phyloP scores from a whole-genome alignment of 2,888 invertebrate genomes.

The Hirtodrosophila cameraria region DNA sequence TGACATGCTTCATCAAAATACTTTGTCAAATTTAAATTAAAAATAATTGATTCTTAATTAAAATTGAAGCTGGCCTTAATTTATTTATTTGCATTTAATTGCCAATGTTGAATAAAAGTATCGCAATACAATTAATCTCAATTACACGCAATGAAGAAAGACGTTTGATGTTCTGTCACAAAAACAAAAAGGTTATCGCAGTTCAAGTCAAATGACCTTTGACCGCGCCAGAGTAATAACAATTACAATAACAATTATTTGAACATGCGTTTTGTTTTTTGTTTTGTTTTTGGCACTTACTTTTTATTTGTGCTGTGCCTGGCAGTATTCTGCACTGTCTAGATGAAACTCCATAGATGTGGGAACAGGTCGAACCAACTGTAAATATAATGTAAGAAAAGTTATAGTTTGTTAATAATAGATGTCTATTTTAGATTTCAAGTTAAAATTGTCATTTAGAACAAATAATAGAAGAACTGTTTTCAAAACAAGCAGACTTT shows the following conservation, averaged over 20 bases:
- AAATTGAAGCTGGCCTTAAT: conserved; percentile 13
- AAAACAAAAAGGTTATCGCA: conserved; percentile 49
- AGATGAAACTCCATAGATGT: conserved; percentile 99
- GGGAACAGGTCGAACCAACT: conserved; percentile 95
- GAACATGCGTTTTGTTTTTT: conserved; percentile 5
- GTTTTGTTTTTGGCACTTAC: conserved; percentile 69
- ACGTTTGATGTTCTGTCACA: conserved; percentile 16
- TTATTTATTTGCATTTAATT: conserved; percentile 25
- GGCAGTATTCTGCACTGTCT: conserved; percentile 99
- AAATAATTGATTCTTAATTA: conserved; percentile 29
- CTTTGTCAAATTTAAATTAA: conserved; percentile 18
- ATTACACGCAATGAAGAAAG: conserved; percentile 56
- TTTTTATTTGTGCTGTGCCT: conserved; percentile 98
- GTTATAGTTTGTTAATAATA: conserved; percentile 3
- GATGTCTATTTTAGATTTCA: too few relatives aligned
- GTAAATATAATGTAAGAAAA: conserved; percentile 84
- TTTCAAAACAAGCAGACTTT: conserved; percentile 12
- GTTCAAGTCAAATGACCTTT: conserved; percentile 52
- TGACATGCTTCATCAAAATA: too few relatives aligned
- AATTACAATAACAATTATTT: conserved; percentile 25
- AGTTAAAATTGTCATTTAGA: too few relatives aligned
- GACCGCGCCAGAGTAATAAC: not conserved
- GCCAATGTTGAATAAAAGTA: conserved; percentile 15
- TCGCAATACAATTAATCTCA: conserved; percentile 43
- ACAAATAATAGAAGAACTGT: too few relatives aligned